Conservation (phyloP, 2,797 vertebrate genomes). For the Xenentodon cancila region DNA sequence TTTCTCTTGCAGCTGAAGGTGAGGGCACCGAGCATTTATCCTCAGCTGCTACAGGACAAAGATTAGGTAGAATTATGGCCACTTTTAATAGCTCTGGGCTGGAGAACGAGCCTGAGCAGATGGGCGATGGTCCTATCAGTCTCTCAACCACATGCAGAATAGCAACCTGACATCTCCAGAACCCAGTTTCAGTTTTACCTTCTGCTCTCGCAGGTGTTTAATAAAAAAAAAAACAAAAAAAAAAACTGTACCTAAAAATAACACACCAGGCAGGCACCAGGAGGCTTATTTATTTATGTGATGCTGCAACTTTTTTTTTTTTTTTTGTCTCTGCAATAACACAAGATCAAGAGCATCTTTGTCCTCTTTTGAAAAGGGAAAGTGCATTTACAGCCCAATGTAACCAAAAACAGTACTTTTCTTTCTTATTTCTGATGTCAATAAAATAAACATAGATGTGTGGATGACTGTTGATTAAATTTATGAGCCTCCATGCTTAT, state of each 20-base stretch:
- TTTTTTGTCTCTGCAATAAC: neutral
- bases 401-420: neutral
- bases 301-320: constrained; percentile 1
- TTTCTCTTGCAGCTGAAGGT: constrained; percentile 51
- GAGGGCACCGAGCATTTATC: constrained; percentile 59
- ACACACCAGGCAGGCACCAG: too few species aligned
- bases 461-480: too few species aligned
- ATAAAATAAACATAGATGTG: neutral
- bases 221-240: too few species aligned
- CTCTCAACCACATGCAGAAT: constrained; percentile 23
- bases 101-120: constrained; percentile 41
- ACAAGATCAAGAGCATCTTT: neutral
- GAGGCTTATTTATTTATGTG: neutral
- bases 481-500: too few species aligned
- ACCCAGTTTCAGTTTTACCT: neutral
- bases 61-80: constrained; percentile 75
- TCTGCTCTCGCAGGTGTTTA: neutral
- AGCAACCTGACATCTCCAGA: constrained; percentile 6
- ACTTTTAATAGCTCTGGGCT: constrained; percentile 55
- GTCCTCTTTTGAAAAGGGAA: neutral
- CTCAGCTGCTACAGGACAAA: constrained; percentile 59
- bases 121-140: constrained; percentile 42
- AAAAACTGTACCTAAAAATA: too few species aligned
- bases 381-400: constrained; percentile 4
- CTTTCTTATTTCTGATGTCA: neutral